phyloP scores from a whole-genome alignment of 2,797 vertebrate species.

The Alosa sapidissima region DNA sequence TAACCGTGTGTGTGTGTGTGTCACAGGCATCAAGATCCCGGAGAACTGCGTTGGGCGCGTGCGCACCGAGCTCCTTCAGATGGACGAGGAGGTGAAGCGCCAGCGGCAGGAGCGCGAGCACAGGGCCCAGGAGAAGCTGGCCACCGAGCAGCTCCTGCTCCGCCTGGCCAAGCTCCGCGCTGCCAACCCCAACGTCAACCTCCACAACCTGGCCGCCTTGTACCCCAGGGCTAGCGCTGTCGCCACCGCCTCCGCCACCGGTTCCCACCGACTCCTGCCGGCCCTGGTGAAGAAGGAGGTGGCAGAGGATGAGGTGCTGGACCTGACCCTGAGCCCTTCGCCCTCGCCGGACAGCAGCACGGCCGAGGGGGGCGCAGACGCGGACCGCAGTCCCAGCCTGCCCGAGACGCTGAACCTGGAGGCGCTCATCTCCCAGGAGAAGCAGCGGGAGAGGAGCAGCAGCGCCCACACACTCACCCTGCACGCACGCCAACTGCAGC shows the following conservation, averaged over 20 bases:
- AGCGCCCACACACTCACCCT: background rate
- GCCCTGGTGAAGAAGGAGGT: slow-evolving; percentile 37
- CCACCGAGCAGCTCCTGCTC: slow-evolving; percentile 70
- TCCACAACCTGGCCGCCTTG: slow-evolving; percentile 48
- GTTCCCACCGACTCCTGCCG: slow-evolving; percentile 41
- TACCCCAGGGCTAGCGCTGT: slow-evolving; percentile 46
- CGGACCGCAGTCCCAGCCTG: slow-evolving; percentile 45
- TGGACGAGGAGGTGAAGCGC: slow-evolving; percentile 88
- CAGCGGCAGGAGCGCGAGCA: slow-evolving; percentile 72
- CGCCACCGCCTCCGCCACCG: slow-evolving; percentile 51
- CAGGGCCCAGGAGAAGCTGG: slow-evolving; percentile 58
- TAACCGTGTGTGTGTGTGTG: too few relatives aligned
- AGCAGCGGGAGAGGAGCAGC: slow-evolving; percentile 29
- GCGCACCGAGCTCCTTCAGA: slow-evolving; percentile 83
- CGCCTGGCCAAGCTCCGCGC: slow-evolving; percentile 59
- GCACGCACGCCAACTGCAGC: slow-evolving; percentile 3
- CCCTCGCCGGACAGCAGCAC: slow-evolving; percentile 69
- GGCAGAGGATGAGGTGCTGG: slow-evolving; percentile 78
- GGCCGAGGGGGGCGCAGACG: slow-evolving; percentile 48
- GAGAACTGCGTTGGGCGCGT: slow-evolving; percentile 89
- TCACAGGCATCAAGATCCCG: slow-evolving; percentile 92
- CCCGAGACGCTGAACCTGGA: slow-evolving; percentile 69
- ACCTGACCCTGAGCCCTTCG: slow-evolving; percentile 83
- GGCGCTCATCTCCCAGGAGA: slow-evolving; percentile 66
- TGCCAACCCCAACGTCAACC: slow-evolving; percentile 28